Conservation (phyloP, 2,113 vertebrate genomes). For the Oenanthe oenanthe region DNA sequence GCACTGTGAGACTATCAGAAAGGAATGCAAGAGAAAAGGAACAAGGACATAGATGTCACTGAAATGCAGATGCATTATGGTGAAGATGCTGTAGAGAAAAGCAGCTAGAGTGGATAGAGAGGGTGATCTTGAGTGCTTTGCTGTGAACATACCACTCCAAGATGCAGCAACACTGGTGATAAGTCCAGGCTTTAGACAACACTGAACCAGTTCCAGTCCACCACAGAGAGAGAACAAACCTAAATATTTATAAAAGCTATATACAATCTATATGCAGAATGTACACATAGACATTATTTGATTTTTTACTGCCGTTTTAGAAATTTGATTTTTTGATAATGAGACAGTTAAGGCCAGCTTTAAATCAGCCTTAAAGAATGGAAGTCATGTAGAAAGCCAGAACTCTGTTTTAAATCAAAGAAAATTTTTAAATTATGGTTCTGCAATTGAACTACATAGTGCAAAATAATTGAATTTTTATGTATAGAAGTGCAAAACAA, state of each 20-base stretch:
- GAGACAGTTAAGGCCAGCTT: neutral
- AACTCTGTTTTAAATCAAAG: neutral
- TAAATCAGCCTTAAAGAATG: neutral
- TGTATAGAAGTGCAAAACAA: neutral
- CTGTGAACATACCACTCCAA: neutral
- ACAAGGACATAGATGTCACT: neutral
- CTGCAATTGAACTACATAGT: accelerated
- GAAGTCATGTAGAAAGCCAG: neutral
- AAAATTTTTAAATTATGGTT: neutral
- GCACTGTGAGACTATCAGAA: neutral
- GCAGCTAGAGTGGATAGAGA: neutral
- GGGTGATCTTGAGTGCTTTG: neutral
- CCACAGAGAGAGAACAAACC: neutral
- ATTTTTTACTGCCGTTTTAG: neutral
- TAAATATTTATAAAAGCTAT: neutral
- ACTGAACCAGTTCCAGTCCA: neutral
- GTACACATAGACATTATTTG: accelerated
- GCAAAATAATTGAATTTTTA: neutral
- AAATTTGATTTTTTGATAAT: neutral
- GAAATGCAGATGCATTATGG: neutral
- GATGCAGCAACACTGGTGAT: neutral
- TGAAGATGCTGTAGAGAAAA: neutral
- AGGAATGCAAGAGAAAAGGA: neutral
- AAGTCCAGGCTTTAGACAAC: neutral
- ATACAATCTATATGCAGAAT: neutral